Percentiles rank a stretch among this genome's conserved stretches.
Conservation (phyloP, 2,113 vertebrate species). For the Colaptes auratus region DNA sequence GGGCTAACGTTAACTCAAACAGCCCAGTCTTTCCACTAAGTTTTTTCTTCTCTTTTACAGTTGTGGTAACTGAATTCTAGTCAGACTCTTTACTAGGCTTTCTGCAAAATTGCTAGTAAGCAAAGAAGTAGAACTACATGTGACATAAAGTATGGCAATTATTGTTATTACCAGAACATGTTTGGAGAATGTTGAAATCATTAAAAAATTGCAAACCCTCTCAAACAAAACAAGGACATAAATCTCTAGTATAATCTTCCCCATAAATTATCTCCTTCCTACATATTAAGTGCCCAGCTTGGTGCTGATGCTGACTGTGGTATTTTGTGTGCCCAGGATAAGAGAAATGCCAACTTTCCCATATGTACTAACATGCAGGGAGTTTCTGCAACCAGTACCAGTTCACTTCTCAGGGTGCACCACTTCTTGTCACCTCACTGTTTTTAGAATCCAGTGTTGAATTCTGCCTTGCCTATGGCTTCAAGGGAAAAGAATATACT, state of each 20-base stretch:
- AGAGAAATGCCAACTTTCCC: background rate
- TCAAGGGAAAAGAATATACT: background rate
- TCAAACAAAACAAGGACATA: background rate
- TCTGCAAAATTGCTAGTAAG: background rate
- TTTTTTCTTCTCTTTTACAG: background rate
- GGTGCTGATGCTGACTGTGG: background rate
- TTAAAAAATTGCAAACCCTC: background rate
- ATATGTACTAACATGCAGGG: background rate
- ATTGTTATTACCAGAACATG: background rate
- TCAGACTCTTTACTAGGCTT: background rate
- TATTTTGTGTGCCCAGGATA: background rate
- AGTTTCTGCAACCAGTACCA: background rate
- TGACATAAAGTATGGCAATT: background rate
- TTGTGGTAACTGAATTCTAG: background rate
- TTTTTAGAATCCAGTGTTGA: background rate
- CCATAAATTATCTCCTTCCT: background rate
- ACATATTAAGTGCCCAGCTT: background rate
- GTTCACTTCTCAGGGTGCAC: background rate
- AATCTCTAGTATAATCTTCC: background rate
- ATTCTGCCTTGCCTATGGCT: background rate
- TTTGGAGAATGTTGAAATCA: background rate
- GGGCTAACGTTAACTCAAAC: conserved; percentile 38
- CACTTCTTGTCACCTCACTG: background rate
- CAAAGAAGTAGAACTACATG: background rate
- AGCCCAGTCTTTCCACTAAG: background rate